These are phyloP conservation scores for Pandemis heparana DNA, from an alignment of 2,888 invertebrate genomes.

Conservation along the genomic window DNA sequence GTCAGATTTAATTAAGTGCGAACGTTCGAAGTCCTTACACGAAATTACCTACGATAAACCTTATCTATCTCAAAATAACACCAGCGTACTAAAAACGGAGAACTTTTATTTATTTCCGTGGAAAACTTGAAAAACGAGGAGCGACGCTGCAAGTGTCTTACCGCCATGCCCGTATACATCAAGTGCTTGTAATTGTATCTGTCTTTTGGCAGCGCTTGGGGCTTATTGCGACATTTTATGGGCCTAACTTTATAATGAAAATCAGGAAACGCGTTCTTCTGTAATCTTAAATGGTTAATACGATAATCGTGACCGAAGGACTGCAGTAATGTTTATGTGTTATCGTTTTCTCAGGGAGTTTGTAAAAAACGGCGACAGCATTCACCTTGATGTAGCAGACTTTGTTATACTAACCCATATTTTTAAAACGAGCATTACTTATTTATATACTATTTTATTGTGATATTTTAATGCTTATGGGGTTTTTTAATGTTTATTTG, in stretches of 20 bases:
- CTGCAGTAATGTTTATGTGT: background rate
- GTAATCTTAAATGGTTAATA: slow-evolving; percentile 30
- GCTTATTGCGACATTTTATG: slow-evolving; percentile 40
- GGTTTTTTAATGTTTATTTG: no score
- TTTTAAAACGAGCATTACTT: no score
- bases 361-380: background rate
- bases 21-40: background rate
- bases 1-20: background rate
- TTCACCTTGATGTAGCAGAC: background rate
- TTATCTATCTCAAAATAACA: background rate
- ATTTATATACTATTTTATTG: no score
- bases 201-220: slow-evolving; percentile 37
- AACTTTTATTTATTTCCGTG: slow-evolving; percentile 9
- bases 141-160: slow-evolving; percentile 1
- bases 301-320: slow-evolving; percentile 9
- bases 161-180: slow-evolving; percentile 13
- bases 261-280: slow-evolving; percentile 40
- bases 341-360: background rate
- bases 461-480: no score
- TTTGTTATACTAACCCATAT: no score
- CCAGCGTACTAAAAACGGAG: background rate
- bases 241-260: slow-evolving; percentile 41
- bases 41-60: background rate
- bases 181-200: slow-evolving; percentile 36
- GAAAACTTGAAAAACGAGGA: slow-evolving; percentile 1